Conservation (phyloP, 2,797 vertebrate species). For the Adrianichthys oophorus region DNA sequence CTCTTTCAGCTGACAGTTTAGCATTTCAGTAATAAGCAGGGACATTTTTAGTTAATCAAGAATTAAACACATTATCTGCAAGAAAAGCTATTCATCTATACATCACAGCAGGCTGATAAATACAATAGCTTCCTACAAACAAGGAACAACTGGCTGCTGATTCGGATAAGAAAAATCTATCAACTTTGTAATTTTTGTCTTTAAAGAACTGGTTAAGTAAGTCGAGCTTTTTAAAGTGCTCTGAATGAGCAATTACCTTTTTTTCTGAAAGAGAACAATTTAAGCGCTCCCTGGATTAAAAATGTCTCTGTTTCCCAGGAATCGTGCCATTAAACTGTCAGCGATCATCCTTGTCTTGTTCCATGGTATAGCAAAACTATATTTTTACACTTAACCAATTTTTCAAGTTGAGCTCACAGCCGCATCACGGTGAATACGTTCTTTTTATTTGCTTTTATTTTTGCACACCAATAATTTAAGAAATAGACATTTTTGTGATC, state of each 20-base stretch:
- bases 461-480: background rate
- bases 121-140: background rate
- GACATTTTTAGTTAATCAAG: too few species aligned
- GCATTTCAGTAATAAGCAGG: too few species aligned
- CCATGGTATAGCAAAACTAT: background rate
- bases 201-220: constrained; percentile 10
- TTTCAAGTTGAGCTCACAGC: constrained; percentile 25
- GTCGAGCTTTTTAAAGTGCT: constrained; percentile 6
- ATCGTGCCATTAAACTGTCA: constrained; percentile 3
- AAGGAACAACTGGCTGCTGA: background rate
- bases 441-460: background rate
- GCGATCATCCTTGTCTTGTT: background rate
- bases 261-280: background rate
- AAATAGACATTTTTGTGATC: too few species aligned
- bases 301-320: background rate
- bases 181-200: background rate
- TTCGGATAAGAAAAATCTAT: background rate
- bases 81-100: background rate
- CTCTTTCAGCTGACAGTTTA: too few species aligned
- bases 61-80: too few species aligned
- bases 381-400: background rate
- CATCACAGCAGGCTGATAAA: background rate
- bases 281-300: constrained; percentile 1
- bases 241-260: constrained; percentile 4
- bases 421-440: background rate